Conservation (phyloP, 2,113 vertebrate species). For the Dasyornis broadbenti region DNA sequence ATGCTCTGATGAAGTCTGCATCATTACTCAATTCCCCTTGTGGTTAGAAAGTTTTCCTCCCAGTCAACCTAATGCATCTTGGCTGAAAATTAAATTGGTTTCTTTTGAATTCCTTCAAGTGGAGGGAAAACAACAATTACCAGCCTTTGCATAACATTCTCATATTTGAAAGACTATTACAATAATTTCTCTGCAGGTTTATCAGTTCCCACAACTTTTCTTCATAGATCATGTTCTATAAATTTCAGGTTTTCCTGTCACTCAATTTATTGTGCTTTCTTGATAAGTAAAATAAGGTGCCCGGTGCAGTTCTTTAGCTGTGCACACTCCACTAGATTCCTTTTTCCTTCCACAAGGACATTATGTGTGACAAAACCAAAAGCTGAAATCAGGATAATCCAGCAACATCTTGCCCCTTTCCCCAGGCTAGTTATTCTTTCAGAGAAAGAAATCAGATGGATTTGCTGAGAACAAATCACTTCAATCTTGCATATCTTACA, state of each 20-base stretch:
- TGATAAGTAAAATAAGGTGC: neutral
- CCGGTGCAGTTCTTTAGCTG: neutral
- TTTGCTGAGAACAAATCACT: neutral
- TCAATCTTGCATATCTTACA: neutral
- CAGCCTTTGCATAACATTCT: conserved; percentile 26
- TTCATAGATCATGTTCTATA: neutral
- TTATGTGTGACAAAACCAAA: neutral
- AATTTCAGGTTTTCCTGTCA: conserved; percentile 3
- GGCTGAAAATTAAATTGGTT: conserved; percentile 65
- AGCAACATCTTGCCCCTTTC: neutral
- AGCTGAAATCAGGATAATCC: neutral
- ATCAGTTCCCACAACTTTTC: conserved; percentile 43
- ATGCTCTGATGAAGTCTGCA: conserved; percentile 29
- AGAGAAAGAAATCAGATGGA: neutral
- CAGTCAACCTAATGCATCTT: conserved; percentile 48
- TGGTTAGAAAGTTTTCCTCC: conserved; percentile 47
- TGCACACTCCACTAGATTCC: neutral
- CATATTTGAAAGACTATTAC: neutral
- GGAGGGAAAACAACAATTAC: conserved; percentile 47
- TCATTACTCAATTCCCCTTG: conserved; percentile 35
- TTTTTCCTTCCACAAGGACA: neutral
- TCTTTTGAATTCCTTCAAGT: conserved; percentile 58
- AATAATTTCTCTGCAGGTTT: conserved; percentile 42
- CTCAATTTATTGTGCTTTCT: neutral
- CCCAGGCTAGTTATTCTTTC: neutral